Evolutionary conservation across 2,888 invertebrate genomes (phyloP).

Genomic region (Diarsia dahlii): DNA sequence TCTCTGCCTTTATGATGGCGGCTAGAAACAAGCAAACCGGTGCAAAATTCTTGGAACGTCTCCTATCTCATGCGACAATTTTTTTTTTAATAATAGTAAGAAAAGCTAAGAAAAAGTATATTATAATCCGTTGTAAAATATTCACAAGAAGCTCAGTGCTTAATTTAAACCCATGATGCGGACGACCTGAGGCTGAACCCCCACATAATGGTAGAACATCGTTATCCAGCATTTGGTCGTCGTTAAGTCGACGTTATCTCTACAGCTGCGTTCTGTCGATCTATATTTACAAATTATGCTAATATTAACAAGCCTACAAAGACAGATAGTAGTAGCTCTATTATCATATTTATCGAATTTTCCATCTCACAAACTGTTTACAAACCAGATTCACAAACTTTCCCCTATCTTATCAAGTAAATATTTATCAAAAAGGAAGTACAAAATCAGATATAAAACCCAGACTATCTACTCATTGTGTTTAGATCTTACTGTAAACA

Average conservation of each 20-base stretch:
- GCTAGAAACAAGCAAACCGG: too few relatives aligned
- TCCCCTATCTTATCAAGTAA: conserved; percentile 27
- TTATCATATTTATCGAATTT: conserved; percentile 28
- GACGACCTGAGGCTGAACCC: background rate
- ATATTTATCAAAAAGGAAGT: conserved; percentile 34
- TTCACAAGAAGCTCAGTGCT: background rate
- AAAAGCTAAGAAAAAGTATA: background rate
- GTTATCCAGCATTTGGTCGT: background rate
- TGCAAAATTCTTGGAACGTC: background rate
- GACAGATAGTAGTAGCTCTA: background rate
- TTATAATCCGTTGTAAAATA: background rate
- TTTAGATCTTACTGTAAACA: conserved; percentile 58
- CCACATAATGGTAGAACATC: background rate
- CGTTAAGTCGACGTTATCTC: background rate
- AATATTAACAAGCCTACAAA: conserved; percentile 3
- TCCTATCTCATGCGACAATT: too few relatives aligned
- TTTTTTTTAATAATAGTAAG: background rate
- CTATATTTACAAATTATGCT: background rate
- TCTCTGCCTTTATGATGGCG: too few relatives aligned
- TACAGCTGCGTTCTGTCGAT: background rate
- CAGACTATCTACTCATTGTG: conserved; percentile 28
- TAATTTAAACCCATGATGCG: background rate
- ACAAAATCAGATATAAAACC: conserved; percentile 41
- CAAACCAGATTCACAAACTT: background rate
- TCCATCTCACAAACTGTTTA: conserved; percentile 11